Evolutionary conservation across 1,140 invertebrate genomes (phyloP), one percentile per base, ranked within the genome.

Genomic region (Aphaenogaster floridana): DNA sequence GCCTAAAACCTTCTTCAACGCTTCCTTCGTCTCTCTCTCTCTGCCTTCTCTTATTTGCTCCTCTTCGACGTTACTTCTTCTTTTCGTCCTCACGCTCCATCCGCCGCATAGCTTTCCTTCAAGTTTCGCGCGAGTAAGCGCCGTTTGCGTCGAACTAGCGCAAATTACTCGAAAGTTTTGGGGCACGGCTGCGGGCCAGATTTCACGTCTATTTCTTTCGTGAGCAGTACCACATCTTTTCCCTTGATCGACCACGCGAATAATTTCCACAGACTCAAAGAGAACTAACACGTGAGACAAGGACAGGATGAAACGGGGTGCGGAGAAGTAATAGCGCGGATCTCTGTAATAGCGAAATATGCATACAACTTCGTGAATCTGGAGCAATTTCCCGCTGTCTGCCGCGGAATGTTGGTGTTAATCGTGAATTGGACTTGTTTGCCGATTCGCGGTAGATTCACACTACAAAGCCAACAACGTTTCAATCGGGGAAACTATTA

Each of bases 401-500:
- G 54, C 69, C 28, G 28, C 57, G 80, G 80, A 84, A 84, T 84
- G 80, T 76, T 76, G 69, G 69, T 69, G 80, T 63, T 84, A 84
- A 84, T 84, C 80, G 80, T 17, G 80, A 84, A 84, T 84, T 48
- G 69, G 69, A 84, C 54, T 84, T 84, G 80, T 84, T 84, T 61
- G 69, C n/a, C 80, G 80, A 84, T 84, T 84, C 13, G 64, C 66
- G 21, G 79, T 61, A 21, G 45, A 84, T 63, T 84, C 69, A 57
- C 66, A 50, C 69, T 76, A 84, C 80, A 84, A 84, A 84, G 80
- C 80, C 54, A 81, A 61, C 42, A 61, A 57, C 79, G 36, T 84
- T 84, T 84, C 80, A 84, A 84, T 84, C 80, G 69, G 28, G 11
- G 80, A 15, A 84, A 74, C 80, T 84, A 84, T 84, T 84, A 84